These are phyloP conservation scores for Gandaritis pyraliata DNA, from an alignment of 2,888 invertebrate species.

Conservation along the genomic window DNA sequence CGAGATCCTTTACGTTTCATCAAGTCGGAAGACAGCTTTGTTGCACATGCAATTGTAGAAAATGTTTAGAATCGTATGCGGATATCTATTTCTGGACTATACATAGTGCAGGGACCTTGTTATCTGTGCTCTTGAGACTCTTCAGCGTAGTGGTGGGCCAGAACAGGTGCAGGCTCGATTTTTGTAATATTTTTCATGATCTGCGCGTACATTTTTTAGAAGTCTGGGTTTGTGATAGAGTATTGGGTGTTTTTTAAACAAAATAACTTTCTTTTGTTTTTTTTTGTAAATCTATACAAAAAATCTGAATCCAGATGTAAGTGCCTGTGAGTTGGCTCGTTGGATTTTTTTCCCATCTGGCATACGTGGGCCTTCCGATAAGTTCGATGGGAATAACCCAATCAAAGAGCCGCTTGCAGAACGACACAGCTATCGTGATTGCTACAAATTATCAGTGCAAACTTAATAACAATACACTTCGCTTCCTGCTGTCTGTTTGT, in stretches of 20 bases:
- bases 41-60: slow-evolving; percentile 8
- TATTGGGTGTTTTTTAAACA: too few relatives aligned
- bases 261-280: too few relatives aligned
- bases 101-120: slow-evolving; percentile 17
- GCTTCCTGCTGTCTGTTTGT: slow-evolving; percentile 33
- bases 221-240: too few relatives aligned
- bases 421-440: slow-evolving; percentile 17
- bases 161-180: not conserved
- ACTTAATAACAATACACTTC: slow-evolving; percentile 25
- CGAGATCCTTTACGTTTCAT: too few relatives aligned
- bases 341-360: too few relatives aligned
- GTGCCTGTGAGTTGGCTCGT: too few relatives aligned
- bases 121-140: slow-evolving; percentile 7
- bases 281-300: too few relatives aligned
- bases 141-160: not conserved
- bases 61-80: slow-evolving; percentile 20
- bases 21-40: slow-evolving; percentile 10
- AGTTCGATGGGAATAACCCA: too few relatives aligned
- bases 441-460: slow-evolving; percentile 26
- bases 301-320: too few relatives aligned
- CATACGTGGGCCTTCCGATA: too few relatives aligned
- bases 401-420: not conserved
- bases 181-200: too few relatives aligned
- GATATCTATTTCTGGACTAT: slow-evolving; percentile 21
- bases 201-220: too few relatives aligned